Base-by-base conservation (phyloP, 1,140 invertebrate genomes). In the Drosophila ficusphila region DNA sequence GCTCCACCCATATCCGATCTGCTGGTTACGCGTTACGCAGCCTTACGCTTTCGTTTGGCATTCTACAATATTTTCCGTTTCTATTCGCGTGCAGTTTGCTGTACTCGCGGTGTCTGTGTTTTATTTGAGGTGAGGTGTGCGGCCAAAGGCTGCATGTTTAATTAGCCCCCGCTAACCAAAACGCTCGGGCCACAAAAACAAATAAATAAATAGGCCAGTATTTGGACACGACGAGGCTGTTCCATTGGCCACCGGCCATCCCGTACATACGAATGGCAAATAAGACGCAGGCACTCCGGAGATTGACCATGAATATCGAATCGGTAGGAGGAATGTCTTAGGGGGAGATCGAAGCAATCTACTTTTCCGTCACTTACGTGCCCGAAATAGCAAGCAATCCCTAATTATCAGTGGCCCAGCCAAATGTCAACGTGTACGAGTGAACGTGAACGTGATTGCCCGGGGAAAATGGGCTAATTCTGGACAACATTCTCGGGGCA, bases 11-110 rank as follows among this genome's bases (percentile, higher is more conserved):
- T 14, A 16, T 46, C 5, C 21, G 6, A 25, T 65, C 74, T 82
- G 39, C 60, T 42, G 67, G 67, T 85, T 85, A 86, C 76, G 81
- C 71, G 67, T 85, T 85, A 86, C 76, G 81, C 71, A 76, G 56
- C 25, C 29, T 64, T 61, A 36, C 81, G 81, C 79, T 85, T 85
- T 85, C 79, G 54, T 79, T 85, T 64, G 48, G 12, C 38, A 27
- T 52, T 46, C 53, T 41, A 11, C 8, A n/a, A 2, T 21, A 34
- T 48, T 58, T 47, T 34, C 58, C 48, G 65, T 58, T 57, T 64
- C 46, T 51, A 49, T 54, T 70, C 51, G 52, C 51, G 38, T 68
- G 53, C 42, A 44, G 65, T 38, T 57, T 56, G 48, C 38, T 69
- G 58, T 34, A 21, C 19, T 49, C 49, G 39, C 19, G 27, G 29